Base-by-base conservation (phyloP, 2,113 vertebrate genomes). In the Deroptyus accipitrinus region DNA sequence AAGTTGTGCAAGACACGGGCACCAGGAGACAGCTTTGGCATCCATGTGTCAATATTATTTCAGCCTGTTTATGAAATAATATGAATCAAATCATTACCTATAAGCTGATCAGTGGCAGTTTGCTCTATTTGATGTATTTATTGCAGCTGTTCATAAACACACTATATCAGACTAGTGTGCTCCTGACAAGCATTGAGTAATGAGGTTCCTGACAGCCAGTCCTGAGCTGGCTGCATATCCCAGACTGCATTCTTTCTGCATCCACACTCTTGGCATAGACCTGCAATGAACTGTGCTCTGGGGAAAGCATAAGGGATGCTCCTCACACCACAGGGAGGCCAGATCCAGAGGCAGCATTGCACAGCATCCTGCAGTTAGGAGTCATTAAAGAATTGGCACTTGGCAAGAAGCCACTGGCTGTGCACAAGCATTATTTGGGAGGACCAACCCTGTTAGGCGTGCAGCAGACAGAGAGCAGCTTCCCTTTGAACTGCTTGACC, bases 161-260 rank as follows among this genome's bases (percentile, higher is more conserved):
- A 30, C 7, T 1, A 0, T 4, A 44, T 7, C 44, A 10, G 16
- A 6, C 16, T 22, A 2, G 11, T 1, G 1, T 41, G 33, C 8
- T 49, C 66, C 83, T 61, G 54, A 37, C 8, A 67, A 23, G 25
- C 0, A 0, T 1, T 33, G 37, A 2, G 1, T 25, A 30, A 3
- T 2, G 13, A 28, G 22, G 14, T 3, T 82, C 23, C 78, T 76
- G 19, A 52, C 49, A 77, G 46, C 23, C 46, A 63, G 1, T 13
- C 12, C 54, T 30, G 20, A 77, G 39, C 37, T 48, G 59, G 15
- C 54, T 48, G 35, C 31, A 5, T 7, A 35, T 4, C n/a, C 37
- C 49, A 39, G 16, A 4, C 77, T 5, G 9, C 7, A 46, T 10
- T 30, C 33, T 42, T 64, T 23, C 57, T 10, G 16, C 48, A 42